phyloP scores from a whole-genome alignment of 1,140 invertebrate genomes.

The Hermetia illucens region DNA sequence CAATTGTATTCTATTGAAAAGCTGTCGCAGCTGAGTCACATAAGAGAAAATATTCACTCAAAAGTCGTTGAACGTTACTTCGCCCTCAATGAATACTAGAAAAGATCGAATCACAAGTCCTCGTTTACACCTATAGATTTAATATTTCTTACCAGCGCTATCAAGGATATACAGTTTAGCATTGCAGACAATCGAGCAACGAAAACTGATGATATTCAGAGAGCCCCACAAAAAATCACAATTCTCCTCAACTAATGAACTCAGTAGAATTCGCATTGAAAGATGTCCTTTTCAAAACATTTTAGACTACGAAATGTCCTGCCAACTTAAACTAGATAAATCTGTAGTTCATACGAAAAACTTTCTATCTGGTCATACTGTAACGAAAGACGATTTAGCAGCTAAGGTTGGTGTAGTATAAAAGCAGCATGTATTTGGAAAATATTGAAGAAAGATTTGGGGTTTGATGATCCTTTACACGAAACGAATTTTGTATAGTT shows the following conservation, averaged over 20 bases:
- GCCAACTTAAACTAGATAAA: slow-evolving; percentile 59
- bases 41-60: no score
- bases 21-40: no score
- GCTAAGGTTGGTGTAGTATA: slow-evolving; percentile 62
- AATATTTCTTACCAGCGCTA: slow-evolving; percentile 37
- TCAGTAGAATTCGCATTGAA: slow-evolving; percentile 13
- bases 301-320: slow-evolving; percentile 42
- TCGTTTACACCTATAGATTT: slow-evolving; percentile 52
- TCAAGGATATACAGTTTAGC: slow-evolving; percentile 39
- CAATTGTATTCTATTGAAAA: no score
- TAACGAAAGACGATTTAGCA: slow-evolving; percentile 41
- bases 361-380: slow-evolving; percentile 38
- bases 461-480: slow-evolving; percentile 38
- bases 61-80: slow-evolving; percentile 67
- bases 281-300: slow-evolving; percentile 7
- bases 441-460: slow-evolving; percentile 34
- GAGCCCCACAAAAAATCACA: slow-evolving; percentile 1
- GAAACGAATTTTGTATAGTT: slow-evolving; percentile 27
- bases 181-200: neutral
- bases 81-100: slow-evolving; percentile 55
- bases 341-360: slow-evolving; percentile 46
- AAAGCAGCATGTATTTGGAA: slow-evolving; percentile 42
- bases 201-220: neutral
- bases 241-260: no score
- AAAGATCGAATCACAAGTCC: slow-evolving; percentile 63